A percentile compares a stretch with the other conserved stretches of the same genome.
Conservation (phyloP, 2,113 vertebrate genomes). For the Lycocorax pyrrhopterus region DNA sequence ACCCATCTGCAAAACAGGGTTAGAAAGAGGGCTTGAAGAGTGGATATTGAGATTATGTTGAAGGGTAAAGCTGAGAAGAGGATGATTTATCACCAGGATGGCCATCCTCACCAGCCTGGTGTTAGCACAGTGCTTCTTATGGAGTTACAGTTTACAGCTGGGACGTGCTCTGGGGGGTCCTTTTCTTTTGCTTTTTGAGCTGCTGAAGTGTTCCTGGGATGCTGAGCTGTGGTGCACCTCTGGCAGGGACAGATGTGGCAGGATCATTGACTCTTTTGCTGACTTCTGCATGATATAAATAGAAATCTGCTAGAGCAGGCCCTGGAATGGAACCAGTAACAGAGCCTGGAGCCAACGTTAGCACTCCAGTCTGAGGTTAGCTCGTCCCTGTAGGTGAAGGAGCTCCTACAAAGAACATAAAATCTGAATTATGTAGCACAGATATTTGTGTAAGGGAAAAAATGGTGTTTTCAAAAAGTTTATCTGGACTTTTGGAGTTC, state of each 20-base stretch:
- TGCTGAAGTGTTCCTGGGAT: background rate
- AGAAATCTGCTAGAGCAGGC: background rate
- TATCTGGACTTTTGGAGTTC: slow-evolving; percentile 6
- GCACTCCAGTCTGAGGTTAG: background rate
- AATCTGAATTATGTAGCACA: background rate
- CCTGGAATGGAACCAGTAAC: background rate
- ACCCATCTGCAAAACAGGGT: background rate
- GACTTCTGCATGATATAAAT: background rate
- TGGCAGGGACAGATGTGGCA: background rate
- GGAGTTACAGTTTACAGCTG: background rate
- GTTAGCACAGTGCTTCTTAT: background rate
- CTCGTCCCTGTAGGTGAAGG: background rate
- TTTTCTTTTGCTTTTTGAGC: background rate
- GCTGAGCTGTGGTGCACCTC: background rate
- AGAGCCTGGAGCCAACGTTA: background rate
- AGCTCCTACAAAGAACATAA: background rate
- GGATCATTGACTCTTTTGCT: background rate
- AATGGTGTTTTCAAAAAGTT: background rate
- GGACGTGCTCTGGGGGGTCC: background rate
- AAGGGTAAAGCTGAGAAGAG: background rate
- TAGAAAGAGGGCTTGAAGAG: background rate
- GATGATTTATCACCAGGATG: background rate
- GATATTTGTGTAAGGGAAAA: background rate
- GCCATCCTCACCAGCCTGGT: background rate
- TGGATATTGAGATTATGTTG: background rate